Evolutionary conservation across 2,113 vertebrate species (phyloP), one percentile per base, ranked within the genome.

Genomic region (Meleagris gallopavo): DNA sequence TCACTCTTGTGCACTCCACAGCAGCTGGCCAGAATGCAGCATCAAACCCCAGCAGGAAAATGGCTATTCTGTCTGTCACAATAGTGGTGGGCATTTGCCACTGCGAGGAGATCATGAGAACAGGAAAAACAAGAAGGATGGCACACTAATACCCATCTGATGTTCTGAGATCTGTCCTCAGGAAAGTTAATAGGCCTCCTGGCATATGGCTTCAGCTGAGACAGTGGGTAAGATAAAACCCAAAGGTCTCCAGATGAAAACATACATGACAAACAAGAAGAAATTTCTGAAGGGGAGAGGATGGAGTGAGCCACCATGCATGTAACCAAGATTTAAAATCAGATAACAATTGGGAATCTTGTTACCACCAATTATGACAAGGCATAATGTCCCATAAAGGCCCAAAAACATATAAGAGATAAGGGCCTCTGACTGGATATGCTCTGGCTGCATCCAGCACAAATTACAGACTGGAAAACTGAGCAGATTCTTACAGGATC

Each of bases 131-230:
- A 95, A 96, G 92, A 89, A 95, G 91, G 73, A 94, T 89, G 70
- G 91, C 93, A 94, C 82, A 82, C 48, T 82, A 76, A 80, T 11
- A 3, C 79, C 90, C 69, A 71, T 54, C 95, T 93, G 91, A 57
- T 96, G 92, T 89, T 94, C 94, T 78, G 94, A 95, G 74, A 93
- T 90, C 72, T 76, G 69, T 94, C 81, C 91, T 93, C 83, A 79
- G 83, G 88, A 89, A 97, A 96, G 89, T 87, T 91, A 94, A 86
- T 70, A 79, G 83, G 88, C 74, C 89, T 94, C 93, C 92, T 95
- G 95, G 94, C 94, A 96, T 90, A 97, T 90, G 94, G 96, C 90
- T 95, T 96, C 90, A 94, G 57, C 89, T 80, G 91, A 89, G 84
- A 83, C 29, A 32, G 76, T 79, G 87, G 77, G 80, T 69, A 94